Evolutionary conservation across 2,113 vertebrate genomes (phyloP), one percentile per base, ranked within the genome.

Genomic region (Anas platyrhynchos): DNA sequence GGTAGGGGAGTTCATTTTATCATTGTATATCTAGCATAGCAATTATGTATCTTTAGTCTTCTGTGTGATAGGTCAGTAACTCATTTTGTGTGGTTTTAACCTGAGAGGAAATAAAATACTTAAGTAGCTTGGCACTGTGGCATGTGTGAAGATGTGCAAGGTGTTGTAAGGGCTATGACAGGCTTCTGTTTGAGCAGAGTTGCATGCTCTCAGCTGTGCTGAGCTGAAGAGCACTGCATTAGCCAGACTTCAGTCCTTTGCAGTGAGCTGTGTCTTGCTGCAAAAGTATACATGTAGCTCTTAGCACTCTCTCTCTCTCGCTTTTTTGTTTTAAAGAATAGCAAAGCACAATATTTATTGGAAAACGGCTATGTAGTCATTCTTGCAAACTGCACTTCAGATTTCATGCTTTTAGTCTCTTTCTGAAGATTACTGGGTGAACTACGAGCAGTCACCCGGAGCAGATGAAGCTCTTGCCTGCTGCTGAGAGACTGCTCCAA

Each of bases 51-150:
- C 23, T 84, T 23, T 15, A 10, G 17, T 84, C 17, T 63, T 73
- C 59, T 41, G 31, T 21, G 36, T 25, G 0, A n/a, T 14, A 50
- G 55, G 32, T 81, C 34, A 62, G 13, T 50, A 55, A 68, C 76
- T 59, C 32, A 50, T 75, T 11, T 25, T 56, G 5, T 41, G 3
- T 68, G 36, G n/a, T 25, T 72, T 52, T 86, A 54, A 38, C 5
- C 0, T 65, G 8, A 61, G 27, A 18, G 44, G 21, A 41, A 26
- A 5, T 0, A 0, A 27, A 16, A 4, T 3, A 36, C 27, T 1
- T 6, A 27, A 27, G 36, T 36, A 43, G 52, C 27, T n/a, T 43
- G 83, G 48, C 46, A 6, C 18, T 3, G 36, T 50, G 52, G 43
- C 11, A 8, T 0, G 0, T 34, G 29, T 27, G 10, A 46, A 7